These are phyloP conservation scores for Drosophila imparisetae DNA, from an alignment of 2,888 invertebrate genomes.

Conservation along the genomic window DNA sequence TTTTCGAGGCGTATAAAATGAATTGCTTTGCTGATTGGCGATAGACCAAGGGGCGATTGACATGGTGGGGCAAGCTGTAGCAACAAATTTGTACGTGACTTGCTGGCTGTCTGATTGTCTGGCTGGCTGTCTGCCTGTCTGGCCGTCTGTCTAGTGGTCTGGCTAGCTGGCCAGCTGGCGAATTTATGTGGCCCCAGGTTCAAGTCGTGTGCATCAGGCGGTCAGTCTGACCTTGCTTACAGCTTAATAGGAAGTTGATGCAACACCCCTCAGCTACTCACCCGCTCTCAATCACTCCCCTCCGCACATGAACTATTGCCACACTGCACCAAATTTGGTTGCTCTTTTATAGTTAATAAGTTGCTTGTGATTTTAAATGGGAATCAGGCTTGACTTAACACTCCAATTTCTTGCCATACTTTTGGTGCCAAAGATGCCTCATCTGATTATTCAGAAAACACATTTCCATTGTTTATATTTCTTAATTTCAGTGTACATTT, in stretches of 20 bases:
- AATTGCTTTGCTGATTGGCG: constrained; percentile 76
- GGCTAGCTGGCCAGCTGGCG: constrained; percentile 17
- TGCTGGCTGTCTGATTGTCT: constrained; percentile 33
- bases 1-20: constrained; percentile 56
- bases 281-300: background rate
- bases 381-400: background rate
- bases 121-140: background rate
- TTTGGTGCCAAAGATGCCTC: background rate
- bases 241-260: constrained; percentile 47
- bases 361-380: background rate
- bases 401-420: background rate
- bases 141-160: background rate
- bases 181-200: constrained; percentile 61
- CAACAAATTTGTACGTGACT: constrained; percentile 61
- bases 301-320: constrained; percentile 5
- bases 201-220: constrained; percentile 64
- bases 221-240: constrained; percentile 64
- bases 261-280: background rate
- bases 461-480: background rate
- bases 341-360: background rate
- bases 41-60: constrained; percentile 16
- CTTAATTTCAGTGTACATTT: background rate
- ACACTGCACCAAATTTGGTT: background rate
- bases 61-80: background rate
- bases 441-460: rapidly evolving